Percentiles rank a stretch among this genome's conserved stretches.
Conservation (phyloP, 2,888 invertebrate species). For the Diarsia rubi region DNA sequence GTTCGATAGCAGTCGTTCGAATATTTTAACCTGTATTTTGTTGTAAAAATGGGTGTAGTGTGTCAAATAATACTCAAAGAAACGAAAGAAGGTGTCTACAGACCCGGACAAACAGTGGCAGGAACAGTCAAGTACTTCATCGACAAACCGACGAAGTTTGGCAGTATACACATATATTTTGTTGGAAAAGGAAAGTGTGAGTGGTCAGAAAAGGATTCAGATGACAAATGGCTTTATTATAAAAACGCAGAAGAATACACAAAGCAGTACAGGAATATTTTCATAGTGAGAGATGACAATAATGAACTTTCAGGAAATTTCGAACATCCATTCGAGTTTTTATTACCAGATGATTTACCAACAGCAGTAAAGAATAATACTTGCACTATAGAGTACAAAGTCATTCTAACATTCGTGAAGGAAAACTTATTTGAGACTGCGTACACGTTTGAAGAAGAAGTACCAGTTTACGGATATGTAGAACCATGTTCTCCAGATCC, state of each 20-base stretch:
- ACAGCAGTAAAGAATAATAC: slow-evolving; percentile 28
- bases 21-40: background rate
- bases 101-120: slow-evolving; percentile 60
- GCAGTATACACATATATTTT: slow-evolving; percentile 58
- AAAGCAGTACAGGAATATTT: slow-evolving; percentile 44
- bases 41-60: slow-evolving; percentile 35
- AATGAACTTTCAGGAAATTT: slow-evolving; percentile 20
- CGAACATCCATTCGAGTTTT: slow-evolving; percentile 40
- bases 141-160: slow-evolving; percentile 61
- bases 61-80: slow-evolving; percentile 67
- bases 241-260: slow-evolving; percentile 61
- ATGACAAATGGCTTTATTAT: background rate
- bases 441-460: slow-evolving; percentile 29
- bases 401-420: slow-evolving; percentile 35
- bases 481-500: slow-evolving; percentile 37
- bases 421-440: slow-evolving; percentile 20
- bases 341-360: slow-evolving; percentile 50
- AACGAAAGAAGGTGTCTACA: slow-evolving; percentile 58
- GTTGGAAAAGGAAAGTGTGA: slow-evolving; percentile 64
- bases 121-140: slow-evolving; percentile 67
- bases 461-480: slow-evolving; percentile 44
- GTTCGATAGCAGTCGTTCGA: background rate
- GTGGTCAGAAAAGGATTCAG: slow-evolving; percentile 53
- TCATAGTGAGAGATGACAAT: background rate
- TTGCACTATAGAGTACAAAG: slow-evolving; percentile 43